Evolutionary conservation across 2,797 vertebrate species (phyloP).

Genomic region (Fratercula arctica): DNA sequence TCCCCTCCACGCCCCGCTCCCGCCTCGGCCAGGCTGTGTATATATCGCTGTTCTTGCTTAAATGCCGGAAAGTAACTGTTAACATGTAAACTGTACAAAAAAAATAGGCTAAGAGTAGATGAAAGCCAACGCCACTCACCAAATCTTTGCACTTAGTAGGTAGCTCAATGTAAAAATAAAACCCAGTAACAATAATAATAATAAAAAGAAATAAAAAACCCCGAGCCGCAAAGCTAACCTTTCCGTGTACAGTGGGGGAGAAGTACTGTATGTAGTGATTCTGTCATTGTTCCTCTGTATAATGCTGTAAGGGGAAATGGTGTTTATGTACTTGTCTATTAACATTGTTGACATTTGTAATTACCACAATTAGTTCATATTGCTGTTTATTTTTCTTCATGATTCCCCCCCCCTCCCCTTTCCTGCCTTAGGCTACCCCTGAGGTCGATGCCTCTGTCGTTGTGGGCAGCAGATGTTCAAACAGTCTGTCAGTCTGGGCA

Average conservation of each 20-base stretch:
- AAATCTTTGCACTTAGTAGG: slow-evolving; percentile 78
- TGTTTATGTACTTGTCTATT: slow-evolving; percentile 65
- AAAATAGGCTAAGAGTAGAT: slow-evolving; percentile 67
- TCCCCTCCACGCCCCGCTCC: not conserved
- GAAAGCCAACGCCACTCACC: slow-evolving; percentile 70
- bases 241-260: slow-evolving; percentile 55
- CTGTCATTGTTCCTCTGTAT: slow-evolving; percentile 63
- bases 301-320: slow-evolving; percentile 32
- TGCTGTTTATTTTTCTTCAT: slow-evolving; percentile 39
- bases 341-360: slow-evolving; percentile 52
- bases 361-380: slow-evolving; percentile 24
- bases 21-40: slow-evolving; percentile 38
- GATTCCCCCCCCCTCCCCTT: not conserved
- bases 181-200: not conserved
- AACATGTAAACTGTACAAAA: slow-evolving; percentile 75
- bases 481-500: slow-evolving; percentile 57
- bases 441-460: slow-evolving; percentile 43
- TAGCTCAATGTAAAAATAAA: slow-evolving; percentile 75
- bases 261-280: slow-evolving; percentile 38
- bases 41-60: slow-evolving; percentile 76
- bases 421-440: not conserved
- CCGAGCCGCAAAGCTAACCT: slow-evolving; percentile 46
- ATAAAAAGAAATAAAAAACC: not conserved
- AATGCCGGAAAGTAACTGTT: slow-evolving; percentile 74
- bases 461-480: slow-evolving; percentile 70